Percentiles rank a stretch among this genome's conserved stretches.
These are phyloP conservation scores for Stenodema calcarata DNA, from an alignment of 2,888 invertebrate genomes.

Conservation along the genomic window DNA sequence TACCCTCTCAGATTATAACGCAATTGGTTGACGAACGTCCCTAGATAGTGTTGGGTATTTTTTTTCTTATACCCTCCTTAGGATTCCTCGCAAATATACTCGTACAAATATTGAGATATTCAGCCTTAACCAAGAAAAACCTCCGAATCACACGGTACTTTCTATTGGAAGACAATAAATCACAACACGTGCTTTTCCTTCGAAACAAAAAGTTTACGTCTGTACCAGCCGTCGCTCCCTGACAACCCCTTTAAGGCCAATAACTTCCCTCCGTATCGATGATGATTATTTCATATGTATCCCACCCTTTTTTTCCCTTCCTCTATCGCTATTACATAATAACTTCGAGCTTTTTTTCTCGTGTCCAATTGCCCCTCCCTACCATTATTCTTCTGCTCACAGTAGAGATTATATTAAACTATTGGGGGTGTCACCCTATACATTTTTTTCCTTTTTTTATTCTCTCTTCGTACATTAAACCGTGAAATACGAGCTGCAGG, in stretches of 20 bases:
- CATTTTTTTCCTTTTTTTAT: background rate
- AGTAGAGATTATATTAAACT: conserved; percentile 44
- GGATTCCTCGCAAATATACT: background rate
- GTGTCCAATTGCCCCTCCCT: conserved; percentile 31
- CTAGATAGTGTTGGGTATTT: too few species aligned
- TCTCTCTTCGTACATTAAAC: conserved; percentile 26
- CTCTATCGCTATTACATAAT: conserved; percentile 46
- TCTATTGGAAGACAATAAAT: background rate
- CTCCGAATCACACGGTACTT: background rate
- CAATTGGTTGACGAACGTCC: too few species aligned
- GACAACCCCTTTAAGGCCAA: conserved; percentile 39
- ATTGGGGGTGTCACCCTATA: conserved; percentile 37
- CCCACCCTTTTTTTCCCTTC: conserved; percentile 9
- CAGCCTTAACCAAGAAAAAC: background rate
- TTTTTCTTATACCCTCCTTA: too few species aligned
- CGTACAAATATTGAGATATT: background rate
- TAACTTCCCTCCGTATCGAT: conserved; percentile 31
- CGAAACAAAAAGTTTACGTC: conserved; percentile 44
- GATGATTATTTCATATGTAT: conserved; percentile 49
- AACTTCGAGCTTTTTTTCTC: conserved; percentile 24
- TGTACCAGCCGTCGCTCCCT: conserved; percentile 34
- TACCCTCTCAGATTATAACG: too few species aligned
- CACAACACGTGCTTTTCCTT: conserved; percentile 1
- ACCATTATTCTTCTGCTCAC: conserved; percentile 23
- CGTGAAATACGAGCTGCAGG: conserved; percentile 41